Evolutionary conservation across 2,888 invertebrate genomes (phyloP).

Genomic region (Melanophora roralis): DNA sequence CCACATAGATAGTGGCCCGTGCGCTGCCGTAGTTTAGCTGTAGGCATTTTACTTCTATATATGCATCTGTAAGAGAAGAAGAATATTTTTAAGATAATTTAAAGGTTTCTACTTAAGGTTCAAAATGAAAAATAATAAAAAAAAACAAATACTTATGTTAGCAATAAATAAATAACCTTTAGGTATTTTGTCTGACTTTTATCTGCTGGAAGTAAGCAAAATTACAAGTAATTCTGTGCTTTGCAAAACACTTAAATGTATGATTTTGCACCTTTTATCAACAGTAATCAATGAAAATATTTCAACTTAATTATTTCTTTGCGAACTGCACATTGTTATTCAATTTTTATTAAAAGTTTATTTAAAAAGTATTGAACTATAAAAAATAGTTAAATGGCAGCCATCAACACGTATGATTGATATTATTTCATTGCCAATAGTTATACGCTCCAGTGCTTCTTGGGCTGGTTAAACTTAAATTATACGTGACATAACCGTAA

Average conservation of each 20-base stretch:
- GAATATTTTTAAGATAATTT: neutral
- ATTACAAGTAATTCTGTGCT: too few relatives aligned
- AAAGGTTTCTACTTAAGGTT: conserved; percentile 17
- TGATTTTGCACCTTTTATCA: too few relatives aligned
- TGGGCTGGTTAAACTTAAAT: too few relatives aligned
- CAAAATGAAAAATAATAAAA: neutral
- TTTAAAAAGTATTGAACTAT: too few relatives aligned
- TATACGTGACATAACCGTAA: too few relatives aligned
- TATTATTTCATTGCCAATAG: neutral
- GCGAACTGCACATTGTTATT: too few relatives aligned
- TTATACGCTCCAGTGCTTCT: neutral
- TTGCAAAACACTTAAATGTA: too few relatives aligned
- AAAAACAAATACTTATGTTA: neutral
- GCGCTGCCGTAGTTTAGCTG: conserved; percentile 61
- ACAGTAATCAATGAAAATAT: too few relatives aligned
- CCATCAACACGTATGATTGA: neutral
- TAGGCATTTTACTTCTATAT: conserved; percentile 50
- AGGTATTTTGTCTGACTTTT: neutral
- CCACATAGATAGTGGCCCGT: conserved; percentile 78
- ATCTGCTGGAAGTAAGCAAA: too few relatives aligned
- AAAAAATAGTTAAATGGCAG: neutral
- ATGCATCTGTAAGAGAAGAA: neutral
- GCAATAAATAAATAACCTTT: neutral
- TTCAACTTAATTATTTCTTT: too few relatives aligned
- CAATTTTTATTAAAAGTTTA: too few relatives aligned